Percentiles rank a stretch among this genome's conserved stretches.
Conservation (phyloP, 1,140 invertebrate genomes). For the Megathymus violae region DNA sequence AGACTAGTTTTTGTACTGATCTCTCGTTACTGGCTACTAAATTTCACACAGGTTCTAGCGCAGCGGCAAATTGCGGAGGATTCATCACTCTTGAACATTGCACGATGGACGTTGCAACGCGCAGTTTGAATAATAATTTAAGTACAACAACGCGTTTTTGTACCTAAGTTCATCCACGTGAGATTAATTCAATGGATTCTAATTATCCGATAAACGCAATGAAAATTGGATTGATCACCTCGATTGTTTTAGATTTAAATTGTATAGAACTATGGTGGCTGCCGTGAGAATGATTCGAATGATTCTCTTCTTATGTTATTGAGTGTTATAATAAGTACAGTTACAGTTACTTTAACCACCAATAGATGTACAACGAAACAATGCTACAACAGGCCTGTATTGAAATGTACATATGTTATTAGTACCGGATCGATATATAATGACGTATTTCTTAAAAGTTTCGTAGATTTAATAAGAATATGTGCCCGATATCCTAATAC, state of each 20-base stretch:
- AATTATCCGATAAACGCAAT: conserved; percentile 37
- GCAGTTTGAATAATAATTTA: conserved; percentile 13
- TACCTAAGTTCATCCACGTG: conserved; percentile 33
- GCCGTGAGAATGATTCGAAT: conserved; percentile 10
- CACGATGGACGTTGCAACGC: neutral
- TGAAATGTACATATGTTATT: too few species aligned
- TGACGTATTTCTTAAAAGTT: too few species aligned
- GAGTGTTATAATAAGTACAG: too few species aligned
- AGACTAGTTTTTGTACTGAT: conserved; percentile 11
- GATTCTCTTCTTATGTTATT: neutral
- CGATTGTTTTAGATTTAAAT: conserved; percentile 30
- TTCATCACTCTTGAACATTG: conserved; percentile 13
- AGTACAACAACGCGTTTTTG: conserved; percentile 8
- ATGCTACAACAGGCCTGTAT: too few species aligned
- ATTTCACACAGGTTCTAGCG: conserved; percentile 9
- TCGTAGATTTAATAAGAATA: too few species aligned
- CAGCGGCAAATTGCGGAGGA: conserved; percentile 10
- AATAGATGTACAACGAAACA: too few species aligned
- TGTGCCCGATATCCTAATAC: too few species aligned
- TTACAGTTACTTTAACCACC: too few species aligned
- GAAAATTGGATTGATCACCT: conserved; percentile 38
- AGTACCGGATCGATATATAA: too few species aligned
- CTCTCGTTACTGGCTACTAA: conserved; percentile 10
- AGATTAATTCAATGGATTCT: conserved; percentile 34
- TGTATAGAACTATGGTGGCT: conserved; percentile 24